Evolutionary conservation across 1,140 invertebrate genomes (phyloP).

Genomic region (Zaprionus nigranus): DNA sequence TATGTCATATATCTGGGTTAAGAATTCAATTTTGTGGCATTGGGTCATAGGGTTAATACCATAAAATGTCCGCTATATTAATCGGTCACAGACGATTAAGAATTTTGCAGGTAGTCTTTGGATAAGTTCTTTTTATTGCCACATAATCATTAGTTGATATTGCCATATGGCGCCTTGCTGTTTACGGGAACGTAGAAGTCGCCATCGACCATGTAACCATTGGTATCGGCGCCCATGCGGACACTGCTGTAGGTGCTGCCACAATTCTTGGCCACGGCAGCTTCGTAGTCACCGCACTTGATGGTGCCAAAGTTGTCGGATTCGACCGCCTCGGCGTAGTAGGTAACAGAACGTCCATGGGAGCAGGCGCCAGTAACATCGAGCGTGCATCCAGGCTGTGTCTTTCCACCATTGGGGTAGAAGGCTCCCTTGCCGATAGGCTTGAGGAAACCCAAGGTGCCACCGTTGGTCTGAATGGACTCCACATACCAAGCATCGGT

Average conservation of each 20-base stretch:
- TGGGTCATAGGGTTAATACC: background rate
- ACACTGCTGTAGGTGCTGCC: slow-evolving; percentile 65
- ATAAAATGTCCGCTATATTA: slow-evolving; percentile 16
- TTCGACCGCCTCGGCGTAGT: slow-evolving; percentile 85
- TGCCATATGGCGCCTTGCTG: slow-evolving; percentile 77
- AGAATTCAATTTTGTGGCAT: slow-evolving; percentile 26
- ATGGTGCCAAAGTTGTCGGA: slow-evolving; percentile 64
- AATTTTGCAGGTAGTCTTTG: background rate
- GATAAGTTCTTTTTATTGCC: slow-evolving; percentile 33
- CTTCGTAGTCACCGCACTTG: slow-evolving; percentile 59
- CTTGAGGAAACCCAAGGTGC: slow-evolving; percentile 84
- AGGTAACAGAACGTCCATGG: slow-evolving; percentile 86
- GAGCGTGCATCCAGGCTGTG: slow-evolving; percentile 86
- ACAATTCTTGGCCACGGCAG: slow-evolving; percentile 51
- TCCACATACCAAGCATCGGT: slow-evolving; percentile 77
- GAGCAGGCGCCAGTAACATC: slow-evolving; percentile 84
- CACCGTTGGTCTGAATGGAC: slow-evolving; percentile 86
- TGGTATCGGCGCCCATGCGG: slow-evolving; percentile 84
- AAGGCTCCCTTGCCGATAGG: slow-evolving; percentile 85
- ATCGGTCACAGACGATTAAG: background rate
- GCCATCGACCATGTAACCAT: slow-evolving; percentile 75
- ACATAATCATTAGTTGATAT: slow-evolving; percentile 60
- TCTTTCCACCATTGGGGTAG: slow-evolving; percentile 85
- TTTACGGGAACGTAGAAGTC: slow-evolving; percentile 67
- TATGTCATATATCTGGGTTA: background rate